Evolutionary conservation across 2,113 vertebrate species (phyloP), one percentile per base, ranked within the genome.

Genomic region (Protobothrops mucrosquamatus): DNA sequence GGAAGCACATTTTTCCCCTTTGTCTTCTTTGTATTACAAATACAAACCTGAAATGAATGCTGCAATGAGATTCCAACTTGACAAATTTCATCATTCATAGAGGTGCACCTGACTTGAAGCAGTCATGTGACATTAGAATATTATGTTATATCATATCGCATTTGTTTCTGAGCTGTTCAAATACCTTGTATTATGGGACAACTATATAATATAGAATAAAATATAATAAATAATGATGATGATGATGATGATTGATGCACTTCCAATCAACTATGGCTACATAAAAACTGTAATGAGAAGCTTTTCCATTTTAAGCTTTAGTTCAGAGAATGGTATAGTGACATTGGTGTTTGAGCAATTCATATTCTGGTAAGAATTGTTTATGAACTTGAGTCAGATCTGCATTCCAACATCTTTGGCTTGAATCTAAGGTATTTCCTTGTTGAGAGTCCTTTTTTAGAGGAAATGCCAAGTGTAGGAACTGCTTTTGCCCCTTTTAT

Each of bases 241-340:
- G 48, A 48, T 51, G 48, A 59, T 48, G 54, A 81, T 89, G 34
- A 56, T 90, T 92, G 94, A 92, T 93, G 91, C 93, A 95, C 89
- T 92, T 93, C 94, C 94, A 96, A 93, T 95, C 94, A 95, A 96
- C 94, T 93, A 94, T 94, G 91, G 92, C 92, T 81, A 93, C 94
- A 64, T 86, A n/a, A 90, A 90, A 89, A 74, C 51, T 52, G 51
- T 39, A 59, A 92, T 52, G 15, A 46, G 51, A 15, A 23, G 3
- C 5, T 52, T 39, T 92, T 81, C 39, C 34, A 51, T 29, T 23
- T 69, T 34, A 34, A 87, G 11, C 39, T 20, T 29, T 55, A 59
- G 20, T 48, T 39, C 20, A 89, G 26, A 14, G 89, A 86, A 89
- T 34, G 23, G 22, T 46, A 52, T 52, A 6, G 43, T 26, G 29